Evolutionary conservation across 53 echinoderm and acorn worm species (phyloP).

Genomic region (Echinarachnius parma): DNA sequence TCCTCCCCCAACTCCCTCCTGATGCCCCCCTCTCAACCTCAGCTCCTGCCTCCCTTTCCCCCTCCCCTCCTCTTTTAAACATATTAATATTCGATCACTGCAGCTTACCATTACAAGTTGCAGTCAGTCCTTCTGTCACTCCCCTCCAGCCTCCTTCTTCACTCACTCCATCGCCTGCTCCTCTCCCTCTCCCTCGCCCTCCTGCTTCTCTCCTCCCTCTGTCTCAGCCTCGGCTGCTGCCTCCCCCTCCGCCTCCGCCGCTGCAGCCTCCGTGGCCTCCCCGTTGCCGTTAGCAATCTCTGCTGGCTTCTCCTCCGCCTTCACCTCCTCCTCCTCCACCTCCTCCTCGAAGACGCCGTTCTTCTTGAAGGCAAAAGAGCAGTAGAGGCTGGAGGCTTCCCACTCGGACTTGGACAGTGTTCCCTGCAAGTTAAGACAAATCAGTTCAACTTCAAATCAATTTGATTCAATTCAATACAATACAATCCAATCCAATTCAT

Average conservation of each 20-base stretch:
- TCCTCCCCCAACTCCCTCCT: constrained; percentile 16
- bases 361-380: constrained; percentile 75
- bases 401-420: constrained; percentile 95
- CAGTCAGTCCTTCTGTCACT: too few species aligned
- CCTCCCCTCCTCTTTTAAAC: background rate
- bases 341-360: constrained; percentile 20
- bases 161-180: background rate
- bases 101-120: too few species aligned
- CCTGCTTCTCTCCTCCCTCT: background rate
- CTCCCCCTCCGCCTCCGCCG: constrained; percentile 9
- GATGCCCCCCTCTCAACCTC: background rate
- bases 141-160: background rate
- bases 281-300: constrained; percentile 14
- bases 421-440: constrained; percentile 51
- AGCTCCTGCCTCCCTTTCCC: background rate
- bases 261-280: constrained; percentile 9
- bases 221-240: background rate
- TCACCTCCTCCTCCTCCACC: constrained; percentile 21
- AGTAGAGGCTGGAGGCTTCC: constrained; percentile 90
- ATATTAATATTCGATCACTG: too few species aligned
- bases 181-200: background rate
- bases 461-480: too few species aligned
- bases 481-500: too few species aligned
- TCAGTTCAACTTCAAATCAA: too few species aligned
- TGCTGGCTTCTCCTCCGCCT: constrained; percentile 6